Base-by-base conservation (phyloP, 92 coral and sea anemone species). In the Actinernus sp. region DNA sequence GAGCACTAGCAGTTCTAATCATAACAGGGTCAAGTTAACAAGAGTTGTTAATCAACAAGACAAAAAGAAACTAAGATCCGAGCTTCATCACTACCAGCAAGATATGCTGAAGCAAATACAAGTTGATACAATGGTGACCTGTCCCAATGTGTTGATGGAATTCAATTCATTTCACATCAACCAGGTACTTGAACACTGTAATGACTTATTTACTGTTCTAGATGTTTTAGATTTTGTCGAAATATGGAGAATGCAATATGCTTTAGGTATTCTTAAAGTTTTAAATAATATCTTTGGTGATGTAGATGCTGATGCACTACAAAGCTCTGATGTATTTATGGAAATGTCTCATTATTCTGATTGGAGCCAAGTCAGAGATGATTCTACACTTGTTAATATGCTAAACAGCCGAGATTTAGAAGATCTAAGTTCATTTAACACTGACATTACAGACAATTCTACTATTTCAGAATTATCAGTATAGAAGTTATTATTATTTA, bases 91-190 rank as follows among this genome's bases (percentile, higher is more conserved):
- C n/a, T n/a, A n/a, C n/a, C n/a, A n/a, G n/a, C n/a, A n/a, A n/a
- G n/a, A n/a, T n/a, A n/a, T n/a, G n/a, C n/a, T n/a, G n/a, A n/a
- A n/a, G n/a, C n/a, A n/a, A n/a, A n/a, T n/a, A n/a, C n/a, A n/a
- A n/a, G n/a, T n/a, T n/a, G n/a, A n/a, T n/a, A n/a, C n/a, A n/a
- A n/a, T n/a, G n/a, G n/a, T n/a, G n/a, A n/a, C n/a, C n/a, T n/a
- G n/a, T n/a, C n/a, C n/a, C n/a, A 87, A 69, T 69, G 34, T 59
- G 23, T 34, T 87, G 11, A 29, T 87, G 24, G 85, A 81, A 63
- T 74, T 87, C 31, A 81, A 87, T 61, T 13, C 40, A 0, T 87
- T 87, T 38, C 93, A 87, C 58, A 74, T 87, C 19, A 62, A 81
- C 8, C 93, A 87, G 57, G 78, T 74, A 22, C 50, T 74, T 55